Base-by-base conservation (phyloP, 2,797 vertebrate genomes). In the Syngnathus acus region DNA sequence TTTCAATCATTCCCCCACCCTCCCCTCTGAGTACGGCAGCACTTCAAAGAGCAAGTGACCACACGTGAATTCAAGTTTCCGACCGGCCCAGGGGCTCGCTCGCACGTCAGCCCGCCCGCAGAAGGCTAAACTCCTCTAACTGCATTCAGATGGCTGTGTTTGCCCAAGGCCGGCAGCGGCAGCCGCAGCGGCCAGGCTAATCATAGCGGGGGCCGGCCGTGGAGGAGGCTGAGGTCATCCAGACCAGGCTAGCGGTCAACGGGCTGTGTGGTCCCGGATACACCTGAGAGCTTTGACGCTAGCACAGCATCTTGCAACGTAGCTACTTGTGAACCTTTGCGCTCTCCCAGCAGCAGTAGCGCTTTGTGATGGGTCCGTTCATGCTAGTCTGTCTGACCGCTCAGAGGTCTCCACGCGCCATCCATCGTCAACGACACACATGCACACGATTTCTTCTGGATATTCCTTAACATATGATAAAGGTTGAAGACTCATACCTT, bases 401-500 rank as follows among this genome's bases (percentile, higher is more conserved):
- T 58, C 21, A 21, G 48, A 62, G n/a, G 64, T 0, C 40, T 54
- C 26, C 26, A 32, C 26, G 0, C 26, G 26, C 38, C 1, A 45
- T 45, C 80, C 81, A 83, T 87, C 87, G 87, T 88, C 55, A 63
- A 32, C 26, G 26, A 32, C 26, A 32, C 26, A 32, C 26, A 32
- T 32, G 26, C 26, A 58, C 5, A 32, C 1, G 6, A 5, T 17
- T 38, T 58, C 6, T 51, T 21, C 50, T 4, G n/a, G 8, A 51
- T n/a, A 51, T 32, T 37, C 26, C 54, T 55, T 55, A 1, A 58
- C 14, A 37, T 23, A 6, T 32, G 13, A 55, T 13, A 16, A 55
- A 50, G 50, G 21, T n/a, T 51, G n/a, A 21, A 21, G 2, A 47
- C 9, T 59, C 93, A 88, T 92, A 99, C 96, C 95, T 98, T 98